phyloP scores from a whole-genome alignment of 2,113 vertebrate species.

The Aptenodytes patagonicus region DNA sequence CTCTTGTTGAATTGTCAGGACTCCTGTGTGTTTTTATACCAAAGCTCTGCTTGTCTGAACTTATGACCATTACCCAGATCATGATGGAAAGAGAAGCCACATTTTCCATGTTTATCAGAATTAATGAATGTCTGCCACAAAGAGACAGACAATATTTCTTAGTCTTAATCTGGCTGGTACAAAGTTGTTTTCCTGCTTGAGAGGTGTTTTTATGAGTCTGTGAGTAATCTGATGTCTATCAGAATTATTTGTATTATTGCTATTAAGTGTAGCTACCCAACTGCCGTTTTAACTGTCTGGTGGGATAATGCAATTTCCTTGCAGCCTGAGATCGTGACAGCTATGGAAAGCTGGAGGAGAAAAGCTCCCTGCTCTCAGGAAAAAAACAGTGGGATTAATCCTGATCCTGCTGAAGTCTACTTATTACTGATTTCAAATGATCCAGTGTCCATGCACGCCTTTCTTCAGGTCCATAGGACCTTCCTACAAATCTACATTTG shows the following conservation, averaged over 20 bases:
- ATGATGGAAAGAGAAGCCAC: background rate
- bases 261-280: background rate
- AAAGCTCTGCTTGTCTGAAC: background rate
- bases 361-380: background rate
- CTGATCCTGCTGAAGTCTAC: background rate
- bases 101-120: background rate
- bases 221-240: background rate
- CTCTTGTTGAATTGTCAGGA: background rate
- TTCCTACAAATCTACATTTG: background rate
- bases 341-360: background rate
- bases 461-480: background rate
- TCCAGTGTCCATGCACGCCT: background rate
- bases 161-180: background rate
- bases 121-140: background rate
- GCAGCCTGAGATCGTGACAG: background rate
- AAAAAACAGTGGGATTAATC: background rate
- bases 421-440: background rate
- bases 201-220: background rate
- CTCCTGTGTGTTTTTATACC: background rate
- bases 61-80: background rate
- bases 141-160: background rate
- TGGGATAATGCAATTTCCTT: background rate
- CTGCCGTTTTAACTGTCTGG: background rate
- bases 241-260: background rate
- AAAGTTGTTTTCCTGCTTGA: background rate